These are phyloP conservation scores for Phoxinus dragarum DNA, from an alignment of 2,797 vertebrate species.

Conservation along the genomic window DNA sequence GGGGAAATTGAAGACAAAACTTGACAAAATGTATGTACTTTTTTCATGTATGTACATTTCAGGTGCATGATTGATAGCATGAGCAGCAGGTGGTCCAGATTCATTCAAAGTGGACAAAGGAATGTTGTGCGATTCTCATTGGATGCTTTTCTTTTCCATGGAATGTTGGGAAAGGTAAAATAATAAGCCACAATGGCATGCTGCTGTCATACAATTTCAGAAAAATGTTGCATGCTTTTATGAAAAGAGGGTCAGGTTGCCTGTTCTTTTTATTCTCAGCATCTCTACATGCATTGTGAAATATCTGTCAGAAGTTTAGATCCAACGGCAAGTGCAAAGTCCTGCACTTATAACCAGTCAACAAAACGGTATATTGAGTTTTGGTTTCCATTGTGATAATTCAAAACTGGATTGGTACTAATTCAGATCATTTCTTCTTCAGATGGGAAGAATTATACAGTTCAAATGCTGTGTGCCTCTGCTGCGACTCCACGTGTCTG, in stretches of 20 bases:
- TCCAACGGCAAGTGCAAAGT: constrained; percentile 70
- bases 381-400: background rate
- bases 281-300: constrained; percentile 78
- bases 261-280: constrained; percentile 52
- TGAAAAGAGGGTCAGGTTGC: background rate
- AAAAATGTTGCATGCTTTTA: background rate
- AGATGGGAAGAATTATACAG: constrained; percentile 78
- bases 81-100: constrained; percentile 64
- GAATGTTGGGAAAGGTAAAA: constrained; percentile 65
- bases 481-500: constrained; percentile 73
- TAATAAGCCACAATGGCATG: background rate
- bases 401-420: background rate
- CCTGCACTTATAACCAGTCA: constrained; percentile 73
- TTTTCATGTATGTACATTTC: background rate
- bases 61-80: constrained; percentile 78
- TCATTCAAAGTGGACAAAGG: constrained; percentile 66
- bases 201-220: background rate
- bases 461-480: constrained; percentile 66
- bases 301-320: constrained; percentile 62
- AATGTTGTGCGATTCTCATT: constrained; percentile 73
- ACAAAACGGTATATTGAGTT: constrained; percentile 57
- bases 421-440: background rate
- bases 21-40: background rate
- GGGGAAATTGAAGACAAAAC: too few relatives aligned
- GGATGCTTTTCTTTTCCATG: constrained; percentile 73